These are phyloP conservation scores for Bucco capensis DNA, from an alignment of 2,113 vertebrate genomes.

Conservation along the genomic window DNA sequence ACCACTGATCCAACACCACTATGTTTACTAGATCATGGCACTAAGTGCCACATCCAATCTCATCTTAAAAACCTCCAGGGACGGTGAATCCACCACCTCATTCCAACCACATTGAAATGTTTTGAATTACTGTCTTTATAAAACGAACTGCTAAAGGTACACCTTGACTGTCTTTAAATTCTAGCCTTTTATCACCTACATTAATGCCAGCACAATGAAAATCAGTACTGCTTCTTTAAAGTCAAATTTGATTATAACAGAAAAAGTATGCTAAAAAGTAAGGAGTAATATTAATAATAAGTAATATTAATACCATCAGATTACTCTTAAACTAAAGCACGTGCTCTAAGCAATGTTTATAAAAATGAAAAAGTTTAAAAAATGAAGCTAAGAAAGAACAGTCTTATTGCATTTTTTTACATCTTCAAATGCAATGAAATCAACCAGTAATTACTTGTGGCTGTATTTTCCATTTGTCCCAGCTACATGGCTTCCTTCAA, in stretches of 20 bases:
- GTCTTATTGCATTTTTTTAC: neutral
- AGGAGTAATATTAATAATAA: no score
- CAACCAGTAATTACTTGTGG: neutral
- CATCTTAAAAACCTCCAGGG: no score
- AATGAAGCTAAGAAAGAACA: neutral
- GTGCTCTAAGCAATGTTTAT: neutral
- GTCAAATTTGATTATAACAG: neutral
- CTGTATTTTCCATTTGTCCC: neutral
- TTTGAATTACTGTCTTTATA: neutral
- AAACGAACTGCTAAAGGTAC: neutral
- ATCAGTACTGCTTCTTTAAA: neutral
- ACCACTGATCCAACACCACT: no score
- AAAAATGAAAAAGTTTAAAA: neutral
- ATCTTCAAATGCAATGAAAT: neutral
- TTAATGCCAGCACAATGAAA: neutral
- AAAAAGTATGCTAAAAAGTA: neutral
- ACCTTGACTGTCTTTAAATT: neutral
- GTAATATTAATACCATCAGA: neutral
- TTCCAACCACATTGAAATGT: no score
- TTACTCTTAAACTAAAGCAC: neutral
- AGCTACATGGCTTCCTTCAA: neutral
- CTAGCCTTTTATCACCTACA: neutral
- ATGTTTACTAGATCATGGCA: no score
- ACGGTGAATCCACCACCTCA: no score
- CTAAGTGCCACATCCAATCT: no score